These are phyloP conservation scores for Corythornis leucogaster DNA, from an alignment of 2,797 vertebrate genomes.

Conservation along the genomic window DNA sequence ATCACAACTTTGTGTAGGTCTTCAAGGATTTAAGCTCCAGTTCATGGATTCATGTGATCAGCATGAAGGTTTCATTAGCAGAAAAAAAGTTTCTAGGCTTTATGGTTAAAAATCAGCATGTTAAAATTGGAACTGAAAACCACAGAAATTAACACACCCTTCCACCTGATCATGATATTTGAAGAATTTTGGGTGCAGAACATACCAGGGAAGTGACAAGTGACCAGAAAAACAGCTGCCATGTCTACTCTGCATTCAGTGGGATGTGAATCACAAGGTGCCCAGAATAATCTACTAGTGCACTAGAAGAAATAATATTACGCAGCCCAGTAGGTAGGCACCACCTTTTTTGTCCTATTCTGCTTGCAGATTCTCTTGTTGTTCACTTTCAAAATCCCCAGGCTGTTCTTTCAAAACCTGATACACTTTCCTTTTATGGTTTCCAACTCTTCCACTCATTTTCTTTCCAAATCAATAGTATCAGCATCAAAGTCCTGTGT, in stretches of 20 bases:
- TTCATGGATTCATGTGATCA: not conserved
- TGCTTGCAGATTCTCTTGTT: not conserved
- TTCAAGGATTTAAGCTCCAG: not conserved
- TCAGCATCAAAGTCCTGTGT: not conserved
- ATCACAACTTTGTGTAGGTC: not conserved
- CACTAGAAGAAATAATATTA: not conserved
- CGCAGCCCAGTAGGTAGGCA: not conserved
- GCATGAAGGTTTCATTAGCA: not conserved
- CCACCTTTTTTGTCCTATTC: not conserved
- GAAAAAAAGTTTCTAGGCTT: not conserved
- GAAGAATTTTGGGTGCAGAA: not conserved
- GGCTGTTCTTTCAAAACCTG: not conserved
- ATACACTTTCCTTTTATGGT: not conserved
- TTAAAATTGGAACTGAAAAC: not conserved
- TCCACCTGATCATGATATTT: not conserved
- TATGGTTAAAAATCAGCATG: not conserved
- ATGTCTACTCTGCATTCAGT: not conserved
- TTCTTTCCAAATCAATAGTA: slow-evolving; percentile 11
- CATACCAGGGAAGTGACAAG: not conserved
- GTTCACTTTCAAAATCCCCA: not conserved
- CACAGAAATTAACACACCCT: not conserved
- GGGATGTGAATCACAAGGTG: not conserved
- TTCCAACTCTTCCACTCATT: not conserved
- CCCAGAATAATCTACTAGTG: not conserved
- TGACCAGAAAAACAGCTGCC: not conserved